These are phyloP conservation scores for Drosophila gunungcola DNA, from an alignment of 1,140 invertebrate genomes.

Conservation along the genomic window DNA sequence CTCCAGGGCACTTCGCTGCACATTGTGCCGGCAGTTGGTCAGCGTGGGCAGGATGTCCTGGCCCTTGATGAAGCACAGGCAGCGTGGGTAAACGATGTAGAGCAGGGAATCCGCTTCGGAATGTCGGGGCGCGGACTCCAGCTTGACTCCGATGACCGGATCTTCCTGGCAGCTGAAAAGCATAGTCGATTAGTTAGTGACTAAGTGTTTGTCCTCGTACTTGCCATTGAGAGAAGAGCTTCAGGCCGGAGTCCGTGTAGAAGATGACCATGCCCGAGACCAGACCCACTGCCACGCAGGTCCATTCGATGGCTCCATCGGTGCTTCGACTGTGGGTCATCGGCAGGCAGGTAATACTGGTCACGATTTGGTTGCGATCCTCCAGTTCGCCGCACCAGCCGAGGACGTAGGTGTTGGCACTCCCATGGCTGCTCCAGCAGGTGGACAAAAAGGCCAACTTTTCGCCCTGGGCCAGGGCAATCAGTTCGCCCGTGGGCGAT, in stretches of 20 bases:
- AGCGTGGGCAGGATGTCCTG: constrained; percentile 89
- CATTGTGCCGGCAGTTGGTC: constrained; percentile 59
- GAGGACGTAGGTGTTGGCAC: constrained; percentile 86
- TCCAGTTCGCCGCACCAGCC: constrained; percentile 86
- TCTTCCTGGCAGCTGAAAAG: constrained; percentile 89
- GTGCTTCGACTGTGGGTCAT: constrained; percentile 77
- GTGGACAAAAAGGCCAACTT: constrained; percentile 88
- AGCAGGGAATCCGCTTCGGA: constrained; percentile 90
- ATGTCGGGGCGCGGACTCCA: constrained; percentile 89
- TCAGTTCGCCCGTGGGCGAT: constrained; percentile 90
- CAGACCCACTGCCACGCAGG: constrained; percentile 95
- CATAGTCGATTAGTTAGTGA: not conserved
- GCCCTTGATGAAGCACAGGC: constrained; percentile 93
- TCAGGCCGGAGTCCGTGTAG: constrained; percentile 94
- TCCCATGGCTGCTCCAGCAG: constrained; percentile 87
- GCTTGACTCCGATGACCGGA: constrained; percentile 91
- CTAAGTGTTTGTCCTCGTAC: not conserved
- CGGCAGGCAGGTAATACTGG: constrained; percentile 86
- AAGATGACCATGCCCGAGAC: constrained; percentile 93
- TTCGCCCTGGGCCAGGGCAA: constrained; percentile 89
- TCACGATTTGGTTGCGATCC: constrained; percentile 85
- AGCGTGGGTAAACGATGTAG: constrained; percentile 91
- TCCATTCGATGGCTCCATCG: constrained; percentile 91
- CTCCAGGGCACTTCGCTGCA: constrained; percentile 65
- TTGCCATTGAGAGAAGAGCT: constrained; percentile 91